Percentiles rank a stretch among this genome's conserved stretches.
phyloP scores from a whole-genome alignment of 2,888 invertebrate genomes.

The Holacanthella duospinosa region DNA sequence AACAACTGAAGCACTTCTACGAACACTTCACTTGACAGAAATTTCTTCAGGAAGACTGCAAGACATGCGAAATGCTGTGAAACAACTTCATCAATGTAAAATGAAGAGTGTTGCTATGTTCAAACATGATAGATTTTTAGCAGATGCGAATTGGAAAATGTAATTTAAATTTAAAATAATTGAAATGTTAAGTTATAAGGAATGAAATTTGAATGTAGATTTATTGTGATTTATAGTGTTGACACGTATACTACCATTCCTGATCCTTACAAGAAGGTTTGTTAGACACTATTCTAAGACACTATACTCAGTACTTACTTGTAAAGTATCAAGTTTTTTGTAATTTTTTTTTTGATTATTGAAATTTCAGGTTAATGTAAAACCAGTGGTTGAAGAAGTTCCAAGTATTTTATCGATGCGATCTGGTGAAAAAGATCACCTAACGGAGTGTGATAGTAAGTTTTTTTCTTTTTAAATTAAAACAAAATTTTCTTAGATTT shows the following conservation, averaged over 20 bases:
- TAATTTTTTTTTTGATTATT: not conserved
- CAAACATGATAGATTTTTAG: constrained; percentile 54
- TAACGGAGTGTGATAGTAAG: constrained; percentile 12
- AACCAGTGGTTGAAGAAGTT: constrained; percentile 1
- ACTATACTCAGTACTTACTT: no score
- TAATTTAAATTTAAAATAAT: not conserved
- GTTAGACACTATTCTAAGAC: no score
- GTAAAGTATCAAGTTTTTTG: not conserved
- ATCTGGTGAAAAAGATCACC: not conserved
- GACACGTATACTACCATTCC: constrained; percentile 48
- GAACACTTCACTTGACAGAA: constrained; percentile 47
- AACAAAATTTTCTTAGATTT: not conserved
- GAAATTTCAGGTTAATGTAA: not conserved
- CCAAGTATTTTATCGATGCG: constrained; percentile 15
- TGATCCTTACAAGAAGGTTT: constrained; percentile 48
- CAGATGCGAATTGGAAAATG: constrained; percentile 53
- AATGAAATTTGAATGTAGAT: no score
- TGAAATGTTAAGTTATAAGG: constrained; percentile 48
- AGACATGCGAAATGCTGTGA: constrained; percentile 50
- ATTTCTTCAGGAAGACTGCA: constrained; percentile 48
- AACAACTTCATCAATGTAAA: constrained; percentile 45
- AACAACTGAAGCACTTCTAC: constrained; percentile 47
- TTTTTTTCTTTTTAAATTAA: not conserved
- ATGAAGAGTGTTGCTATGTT: constrained; percentile 49
- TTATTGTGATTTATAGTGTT: constrained; percentile 54